Base-by-base conservation (phyloP, 2,113 vertebrate genomes). In the Marcusenius ussheri region DNA sequence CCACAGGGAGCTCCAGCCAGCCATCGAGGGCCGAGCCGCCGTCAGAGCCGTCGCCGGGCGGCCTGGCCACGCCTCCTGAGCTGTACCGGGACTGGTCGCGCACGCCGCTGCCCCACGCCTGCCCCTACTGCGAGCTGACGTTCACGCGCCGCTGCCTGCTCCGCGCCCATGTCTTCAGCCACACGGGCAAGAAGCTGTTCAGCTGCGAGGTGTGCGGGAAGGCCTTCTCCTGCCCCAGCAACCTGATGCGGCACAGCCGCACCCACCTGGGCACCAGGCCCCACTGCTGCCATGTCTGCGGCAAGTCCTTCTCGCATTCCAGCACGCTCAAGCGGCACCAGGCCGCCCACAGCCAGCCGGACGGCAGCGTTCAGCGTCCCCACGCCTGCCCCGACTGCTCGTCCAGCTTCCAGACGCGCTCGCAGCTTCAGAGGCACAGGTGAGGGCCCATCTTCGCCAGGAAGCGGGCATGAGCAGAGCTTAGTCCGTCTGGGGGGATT, bases 121-220 rank as follows among this genome's bases (percentile, higher is more conserved):
- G 98, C 91, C 96, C 96, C 0, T 97, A 98, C 91, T 98, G 98
- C 8, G 97, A 97, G 11, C 97, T 97, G 91, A 97, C 96, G 91
- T 98, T 98, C 94, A 98, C 97, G 6, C 96, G 97, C 1, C 96
- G 97, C 0, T 97, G 97, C 7, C 97, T 98, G 19, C 96, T 98
- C 27, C 97, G 97, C 1, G 97, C 97, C 46, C 97, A 98, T 24
- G 97, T 98, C 91, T 96, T 96, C 92, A 97, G 96, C 3, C 97
- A 98, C 94, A 98, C 97, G 0, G 97, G 97, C 13, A 97, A 98
- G 90, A 96, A 97, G 90, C 97, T 97, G 7, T 98, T 97, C 92
- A 96, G 95, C 5, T 98, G 97, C 94, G 96, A 96, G 58, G 95
- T 97, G 56, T 99, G 97, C 84, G 93, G 95, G 27, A 98, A 98